Conservation (phyloP, 2,888 invertebrate genomes). For the Nycteola revayana region DNA sequence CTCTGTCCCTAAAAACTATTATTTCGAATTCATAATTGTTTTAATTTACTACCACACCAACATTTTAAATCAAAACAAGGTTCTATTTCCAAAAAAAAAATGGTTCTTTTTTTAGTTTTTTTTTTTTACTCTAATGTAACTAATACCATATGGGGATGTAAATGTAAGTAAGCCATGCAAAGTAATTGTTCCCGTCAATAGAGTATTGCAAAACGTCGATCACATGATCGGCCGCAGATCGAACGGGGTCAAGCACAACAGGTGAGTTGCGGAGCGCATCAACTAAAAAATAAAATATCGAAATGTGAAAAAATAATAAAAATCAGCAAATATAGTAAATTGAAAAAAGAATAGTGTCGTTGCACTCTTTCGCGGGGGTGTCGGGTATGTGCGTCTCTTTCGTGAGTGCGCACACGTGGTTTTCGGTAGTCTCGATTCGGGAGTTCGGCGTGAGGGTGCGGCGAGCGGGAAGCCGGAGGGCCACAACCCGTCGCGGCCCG, state of each 20-base stretch:
- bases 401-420: slow-evolving; percentile 74
- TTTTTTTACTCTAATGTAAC: too few species aligned
- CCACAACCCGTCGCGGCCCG: slow-evolving; percentile 79
- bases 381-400: slow-evolving; percentile 48
- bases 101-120: too few species aligned
- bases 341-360: slow-evolving; percentile 71
- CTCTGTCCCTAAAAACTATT: too few species aligned
- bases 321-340: slow-evolving; percentile 80
- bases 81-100: too few species aligned
- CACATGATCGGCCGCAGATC: slow-evolving; percentile 77
- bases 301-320: slow-evolving; percentile 82
- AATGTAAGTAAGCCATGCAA: slow-evolving; percentile 21
- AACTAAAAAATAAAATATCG: slow-evolving; percentile 83
- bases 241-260: slow-evolving; percentile 81
- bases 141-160: background rate
- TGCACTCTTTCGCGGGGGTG: slow-evolving; percentile 37
- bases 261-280: slow-evolving; percentile 78
- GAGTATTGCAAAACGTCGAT: slow-evolving; percentile 69
- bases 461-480: slow-evolving; percentile 42
- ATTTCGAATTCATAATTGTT: too few species aligned
- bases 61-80: too few species aligned
- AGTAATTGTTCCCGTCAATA: slow-evolving; percentile 46
- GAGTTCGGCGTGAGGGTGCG: slow-evolving; percentile 37
- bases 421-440: slow-evolving; percentile 49
- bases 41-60: too few species aligned